A percentile compares a stretch with the other conserved stretches of the same genome.
These are phyloP conservation scores for Tor tambroides DNA, from an alignment of 2,113 vertebrate species.

Conservation along the genomic window DNA sequence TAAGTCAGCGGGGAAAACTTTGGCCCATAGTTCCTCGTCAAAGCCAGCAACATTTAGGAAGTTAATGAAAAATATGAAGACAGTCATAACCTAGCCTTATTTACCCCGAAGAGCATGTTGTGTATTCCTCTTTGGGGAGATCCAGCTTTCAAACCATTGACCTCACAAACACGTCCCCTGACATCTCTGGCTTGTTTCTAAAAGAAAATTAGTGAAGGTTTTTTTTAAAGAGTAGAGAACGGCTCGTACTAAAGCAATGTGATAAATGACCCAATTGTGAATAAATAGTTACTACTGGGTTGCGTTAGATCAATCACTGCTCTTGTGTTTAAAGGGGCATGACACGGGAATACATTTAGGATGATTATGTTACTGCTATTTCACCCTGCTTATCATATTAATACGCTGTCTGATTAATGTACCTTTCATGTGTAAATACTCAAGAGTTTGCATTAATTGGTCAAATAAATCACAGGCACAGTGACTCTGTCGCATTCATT, in stretches of 20 bases:
- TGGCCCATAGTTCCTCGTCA: conserved; percentile 27
- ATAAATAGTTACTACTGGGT: not conserved
- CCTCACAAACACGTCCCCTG: not conserved
- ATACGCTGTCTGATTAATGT: not conserved
- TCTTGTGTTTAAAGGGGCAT: not conserved
- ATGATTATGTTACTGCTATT: conserved; percentile 12
- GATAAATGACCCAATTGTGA: not conserved
- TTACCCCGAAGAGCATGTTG: conserved; percentile 9
- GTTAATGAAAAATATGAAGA: conserved; percentile 19
- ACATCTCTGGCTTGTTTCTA: conserved; percentile 17
- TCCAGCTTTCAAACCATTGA: conserved; percentile 31
- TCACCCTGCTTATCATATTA: conserved; percentile 2
- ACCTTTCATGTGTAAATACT: conserved; percentile 5
- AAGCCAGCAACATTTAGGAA: conserved; percentile 17
- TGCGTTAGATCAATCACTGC: not conserved
- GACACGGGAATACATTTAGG: not conserved
- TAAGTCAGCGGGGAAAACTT: conserved; percentile 44
- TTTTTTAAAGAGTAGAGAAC: not conserved
- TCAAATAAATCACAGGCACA: conserved; percentile 6
- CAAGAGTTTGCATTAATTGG: not conserved
- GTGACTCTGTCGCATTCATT: conserved; percentile 3
- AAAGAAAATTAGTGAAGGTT: too few relatives aligned
- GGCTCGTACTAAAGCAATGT: conserved; percentile 13
- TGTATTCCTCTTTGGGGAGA: conserved; percentile 16
- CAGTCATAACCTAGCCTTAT: conserved; percentile 28